Conservation (phyloP, 2,797 vertebrate species). For the Agapornis canus region DNA sequence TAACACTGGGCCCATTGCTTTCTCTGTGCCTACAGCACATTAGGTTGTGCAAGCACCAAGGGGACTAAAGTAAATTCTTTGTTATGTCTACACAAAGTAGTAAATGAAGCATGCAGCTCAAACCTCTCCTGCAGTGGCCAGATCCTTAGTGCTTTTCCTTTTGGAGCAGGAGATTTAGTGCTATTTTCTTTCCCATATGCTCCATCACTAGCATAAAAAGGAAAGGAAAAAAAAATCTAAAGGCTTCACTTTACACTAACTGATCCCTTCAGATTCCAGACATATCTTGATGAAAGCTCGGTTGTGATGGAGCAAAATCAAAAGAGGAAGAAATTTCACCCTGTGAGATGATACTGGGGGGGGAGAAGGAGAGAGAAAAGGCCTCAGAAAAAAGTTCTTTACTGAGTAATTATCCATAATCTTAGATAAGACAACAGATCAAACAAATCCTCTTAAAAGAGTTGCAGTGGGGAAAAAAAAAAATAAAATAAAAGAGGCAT, state of each 20-base stretch:
- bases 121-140: background rate
- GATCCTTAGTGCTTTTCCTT: background rate
- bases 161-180: background rate
- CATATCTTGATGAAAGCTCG: conserved; percentile 1
- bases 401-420: conserved; percentile 68
- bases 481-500: background rate
- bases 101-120: conserved; percentile 50
- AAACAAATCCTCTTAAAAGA: conserved; percentile 52
- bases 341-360: background rate
- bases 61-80: conserved; percentile 48
- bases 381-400: conserved; percentile 4
- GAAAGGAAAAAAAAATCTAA: background rate
- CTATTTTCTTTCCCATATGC: conserved; percentile 9
- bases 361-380: background rate
- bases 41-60: background rate
- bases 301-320: conserved; percentile 27
- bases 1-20: background rate
- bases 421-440: conserved; percentile 67
- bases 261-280: conserved; percentile 15
- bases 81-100: conserved; percentile 54
- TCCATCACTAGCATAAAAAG: background rate
- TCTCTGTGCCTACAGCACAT: background rate
- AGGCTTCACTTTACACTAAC: background rate
- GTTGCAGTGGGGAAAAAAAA: background rate
- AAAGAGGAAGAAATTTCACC: background rate